Evolutionary conservation across 1,140 invertebrate genomes (phyloP), one percentile per base, ranked within the genome.

Genomic region (Zaprionus tsacasi): DNA sequence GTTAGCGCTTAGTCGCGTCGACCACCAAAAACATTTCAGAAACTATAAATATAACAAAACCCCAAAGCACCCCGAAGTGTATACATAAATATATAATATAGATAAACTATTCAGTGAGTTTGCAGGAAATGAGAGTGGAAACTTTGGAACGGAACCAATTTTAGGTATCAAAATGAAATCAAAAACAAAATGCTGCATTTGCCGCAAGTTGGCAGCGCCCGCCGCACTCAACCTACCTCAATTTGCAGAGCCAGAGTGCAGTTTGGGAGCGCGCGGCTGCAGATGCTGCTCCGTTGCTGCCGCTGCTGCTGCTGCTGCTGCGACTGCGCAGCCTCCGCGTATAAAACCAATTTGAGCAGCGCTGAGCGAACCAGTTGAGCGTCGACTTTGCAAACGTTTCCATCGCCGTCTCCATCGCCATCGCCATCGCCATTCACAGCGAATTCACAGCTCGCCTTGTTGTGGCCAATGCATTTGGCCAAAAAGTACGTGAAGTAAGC

Each of bases 301-400:
- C 25, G 27, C 43, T 36, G 55, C 21, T 33, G 54, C 15, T 56
- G 54, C 15, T 13, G 40, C 52, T 45, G 63, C 58, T 57, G 38
- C 40, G 30, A 36, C 50, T 70, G 75, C 65, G 79, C 45, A 58
- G 80, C 77, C 76, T 89, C 27, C 27, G 27, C 27, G 81, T 89
- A 89, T 89, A 89, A 89, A 89, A 89, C 75, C 85, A 85, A 89
- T 79, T 85, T 85, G 86, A 85, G 76, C 76, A 61, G 27, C 85
- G 63, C 59, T 43, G 70, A 38, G 75, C 81, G 85, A 89, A 89
- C 86, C 85, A 89, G 85, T 89, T 89, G 85, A 89, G 86, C 85
- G 86, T 64, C 69, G 81, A 79, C 81, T 85, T 89, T 81, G 85
- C 82, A 81, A 86, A 79, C 82, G 79, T 79, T 85, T 85, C 71